These are phyloP conservation scores for Cremastobaeus sp. DNA, from an alignment of 2,888 invertebrate genomes.

Conservation along the genomic window DNA sequence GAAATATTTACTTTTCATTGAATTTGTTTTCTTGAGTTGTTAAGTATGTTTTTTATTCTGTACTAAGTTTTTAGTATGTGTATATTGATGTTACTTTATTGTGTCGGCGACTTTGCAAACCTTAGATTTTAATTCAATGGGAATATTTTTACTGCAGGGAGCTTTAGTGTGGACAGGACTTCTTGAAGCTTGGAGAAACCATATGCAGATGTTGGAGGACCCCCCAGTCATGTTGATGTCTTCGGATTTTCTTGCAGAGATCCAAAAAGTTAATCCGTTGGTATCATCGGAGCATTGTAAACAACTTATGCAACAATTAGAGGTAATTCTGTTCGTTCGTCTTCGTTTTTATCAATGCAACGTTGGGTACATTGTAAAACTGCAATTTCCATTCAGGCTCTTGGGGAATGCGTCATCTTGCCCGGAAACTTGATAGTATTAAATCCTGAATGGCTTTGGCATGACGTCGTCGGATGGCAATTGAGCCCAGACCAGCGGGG, in stretches of 20 bases:
- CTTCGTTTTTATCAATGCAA: too few species aligned
- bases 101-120: slow-evolving; percentile 9
- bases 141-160: slow-evolving; percentile 68
- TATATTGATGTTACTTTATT: slow-evolving; percentile 52
- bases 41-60: slow-evolving; percentile 13
- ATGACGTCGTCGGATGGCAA: slow-evolving; percentile 83
- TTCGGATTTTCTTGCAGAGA: slow-evolving; percentile 72
- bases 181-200: slow-evolving; percentile 73
- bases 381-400: too few species aligned
- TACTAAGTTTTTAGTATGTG: slow-evolving; percentile 46
- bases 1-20: too few species aligned
- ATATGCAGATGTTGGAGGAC: slow-evolving; percentile 73
- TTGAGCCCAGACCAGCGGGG: slow-evolving; percentile 80
- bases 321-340: too few species aligned
- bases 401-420: slow-evolving; percentile 80
- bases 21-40: slow-evolving; percentile 11
- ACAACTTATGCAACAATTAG: slow-evolving; percentile 74
- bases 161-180: slow-evolving; percentile 75
- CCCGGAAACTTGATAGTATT: slow-evolving; percentile 83
- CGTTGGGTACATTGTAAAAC: too few species aligned
- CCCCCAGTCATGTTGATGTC: slow-evolving; percentile 73
- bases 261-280: slow-evolving; percentile 75
- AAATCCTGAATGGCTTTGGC: slow-evolving; percentile 84
- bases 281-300: slow-evolving; percentile 75
- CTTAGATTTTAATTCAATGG: slow-evolving; percentile 6